These are phyloP conservation scores for Saccostrea cuccullata DNA, from an alignment of 1,140 invertebrate genomes.

Conservation along the genomic window DNA sequence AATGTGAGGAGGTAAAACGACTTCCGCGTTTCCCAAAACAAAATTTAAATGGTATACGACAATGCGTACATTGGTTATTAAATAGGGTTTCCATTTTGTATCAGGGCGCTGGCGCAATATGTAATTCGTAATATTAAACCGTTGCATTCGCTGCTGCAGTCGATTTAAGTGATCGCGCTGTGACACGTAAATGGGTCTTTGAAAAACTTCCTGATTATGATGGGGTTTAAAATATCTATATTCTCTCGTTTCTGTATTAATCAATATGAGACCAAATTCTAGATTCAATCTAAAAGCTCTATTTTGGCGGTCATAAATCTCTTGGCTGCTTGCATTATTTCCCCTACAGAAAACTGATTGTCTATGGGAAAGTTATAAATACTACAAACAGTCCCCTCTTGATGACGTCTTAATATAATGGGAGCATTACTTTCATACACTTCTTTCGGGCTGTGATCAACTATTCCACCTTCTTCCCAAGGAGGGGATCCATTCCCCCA, in stretches of 20 bases:
- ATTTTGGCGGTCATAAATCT: slow-evolving; percentile 41
- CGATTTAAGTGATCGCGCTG: slow-evolving; percentile 11
- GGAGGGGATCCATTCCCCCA: not conserved
- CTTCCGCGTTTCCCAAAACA: not conserved
- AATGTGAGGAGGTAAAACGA: not conserved
- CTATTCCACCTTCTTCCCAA: no score
- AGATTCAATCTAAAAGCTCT: slow-evolving; percentile 45
- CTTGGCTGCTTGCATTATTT: slow-evolving; percentile 39
- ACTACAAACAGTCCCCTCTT: not conserved
- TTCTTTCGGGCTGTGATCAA: no score
- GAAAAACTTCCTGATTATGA: slow-evolving; percentile 40
- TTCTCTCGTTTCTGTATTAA: slow-evolving; percentile 47
- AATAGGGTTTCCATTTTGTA: slow-evolving; percentile 44
- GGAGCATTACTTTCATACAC: slow-evolving; percentile 42
- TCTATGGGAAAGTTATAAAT: slow-evolving; percentile 45
- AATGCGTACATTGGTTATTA: slow-evolving; percentile 37
- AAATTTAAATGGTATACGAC: slow-evolving; percentile 8
- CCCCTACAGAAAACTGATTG: slow-evolving; percentile 25
- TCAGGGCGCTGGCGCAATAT: slow-evolving; percentile 42
- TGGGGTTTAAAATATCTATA: slow-evolving; percentile 48
- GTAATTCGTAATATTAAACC: slow-evolving; percentile 7
- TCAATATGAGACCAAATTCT: slow-evolving; percentile 37
- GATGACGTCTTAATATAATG: slow-evolving; percentile 32
- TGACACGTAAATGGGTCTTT: slow-evolving; percentile 40
- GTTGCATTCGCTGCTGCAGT: slow-evolving; percentile 27